Conservation (phyloP, 2,797 vertebrate genomes). For the Mormyrus proboscirostris region DNA sequence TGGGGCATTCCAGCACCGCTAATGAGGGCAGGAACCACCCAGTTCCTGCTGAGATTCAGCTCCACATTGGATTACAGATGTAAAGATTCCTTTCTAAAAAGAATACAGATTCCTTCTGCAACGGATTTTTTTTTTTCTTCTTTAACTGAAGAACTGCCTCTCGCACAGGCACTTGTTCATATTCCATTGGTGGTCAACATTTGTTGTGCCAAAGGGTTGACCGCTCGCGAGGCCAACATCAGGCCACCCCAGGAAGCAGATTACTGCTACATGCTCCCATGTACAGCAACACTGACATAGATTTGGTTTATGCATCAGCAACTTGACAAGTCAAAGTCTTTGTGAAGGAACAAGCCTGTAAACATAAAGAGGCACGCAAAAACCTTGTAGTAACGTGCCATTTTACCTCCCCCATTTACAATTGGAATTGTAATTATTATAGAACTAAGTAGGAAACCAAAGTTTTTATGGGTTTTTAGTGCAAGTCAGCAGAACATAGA, state of each 20-base stretch:
- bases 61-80: background rate
- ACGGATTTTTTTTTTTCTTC: background rate
- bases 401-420: background rate
- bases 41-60: background rate
- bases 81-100: background rate
- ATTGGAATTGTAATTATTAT: conserved; percentile 12
- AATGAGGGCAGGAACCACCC: background rate
- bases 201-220: background rate
- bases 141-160: background rate
- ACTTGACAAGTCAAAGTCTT: background rate
- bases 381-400: background rate
- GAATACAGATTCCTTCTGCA: background rate
- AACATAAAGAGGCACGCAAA: background rate
- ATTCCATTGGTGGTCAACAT: background rate
- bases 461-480: background rate
- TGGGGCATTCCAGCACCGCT: background rate
- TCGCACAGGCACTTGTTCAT: background rate
- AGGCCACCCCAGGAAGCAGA: background rate
- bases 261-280: background rate
- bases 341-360: background rate
- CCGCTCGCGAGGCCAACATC: background rate
- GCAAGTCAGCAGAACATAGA: background rate
- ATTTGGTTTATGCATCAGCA: background rate
- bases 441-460: background rate
- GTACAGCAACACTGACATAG: background rate